Evolutionary conservation across 1,140 invertebrate genomes (phyloP).

Genomic region (Papilio xuthus): DNA sequence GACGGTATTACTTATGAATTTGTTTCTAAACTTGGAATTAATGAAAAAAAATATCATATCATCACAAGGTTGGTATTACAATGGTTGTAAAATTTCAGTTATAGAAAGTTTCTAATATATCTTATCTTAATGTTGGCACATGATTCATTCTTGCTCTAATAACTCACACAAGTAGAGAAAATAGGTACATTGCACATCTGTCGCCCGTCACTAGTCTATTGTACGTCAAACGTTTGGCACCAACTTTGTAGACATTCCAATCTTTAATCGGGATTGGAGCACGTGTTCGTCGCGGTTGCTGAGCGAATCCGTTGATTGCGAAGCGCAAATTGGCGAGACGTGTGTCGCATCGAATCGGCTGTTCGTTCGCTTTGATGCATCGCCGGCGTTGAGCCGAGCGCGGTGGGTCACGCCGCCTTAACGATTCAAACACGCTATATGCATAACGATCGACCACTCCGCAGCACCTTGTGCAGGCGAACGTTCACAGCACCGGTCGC

Average conservation of each 20-base stretch:
- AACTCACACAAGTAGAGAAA: neutral
- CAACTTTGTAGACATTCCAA: conserved; percentile 12
- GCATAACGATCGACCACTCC: conserved; percentile 60
- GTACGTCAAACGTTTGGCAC: conserved; percentile 9
- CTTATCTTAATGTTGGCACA: neutral
- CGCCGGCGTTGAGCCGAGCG: conserved; percentile 65
- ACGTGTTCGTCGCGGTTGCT: conserved; percentile 26
- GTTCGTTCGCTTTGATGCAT: conserved; percentile 57
- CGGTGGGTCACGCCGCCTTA: conserved; percentile 70
- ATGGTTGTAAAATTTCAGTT: no score
- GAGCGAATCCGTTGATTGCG: conserved; percentile 44
- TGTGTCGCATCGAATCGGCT: conserved; percentile 62
- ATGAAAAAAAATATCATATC: no score
- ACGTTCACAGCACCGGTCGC: conserved; percentile 44
- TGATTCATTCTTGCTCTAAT: neutral
- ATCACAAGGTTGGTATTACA: no score
- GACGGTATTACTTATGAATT: no score
- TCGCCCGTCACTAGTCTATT: neutral
- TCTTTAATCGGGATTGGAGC: neutral
- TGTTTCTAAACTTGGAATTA: no score
- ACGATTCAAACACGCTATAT: conserved; percentile 60
- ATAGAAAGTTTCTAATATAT: neutral
- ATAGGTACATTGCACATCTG: neutral
- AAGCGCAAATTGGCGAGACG: conserved; percentile 68
- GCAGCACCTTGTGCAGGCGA: conserved; percentile 51